Conservation (phyloP, 2,888 invertebrate genomes). For the Drosophila kuntzei region DNA sequence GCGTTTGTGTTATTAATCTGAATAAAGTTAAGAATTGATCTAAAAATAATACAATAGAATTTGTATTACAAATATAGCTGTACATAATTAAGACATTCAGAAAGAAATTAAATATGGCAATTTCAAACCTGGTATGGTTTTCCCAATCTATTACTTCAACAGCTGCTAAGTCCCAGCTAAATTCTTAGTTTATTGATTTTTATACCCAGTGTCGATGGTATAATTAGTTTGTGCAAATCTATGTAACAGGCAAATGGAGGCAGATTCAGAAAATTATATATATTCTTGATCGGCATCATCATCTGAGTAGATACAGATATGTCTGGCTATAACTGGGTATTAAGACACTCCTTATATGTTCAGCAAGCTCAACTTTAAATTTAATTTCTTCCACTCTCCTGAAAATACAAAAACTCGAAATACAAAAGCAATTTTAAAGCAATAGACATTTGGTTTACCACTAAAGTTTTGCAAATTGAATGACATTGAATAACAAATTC, state of each 20-base stretch:
- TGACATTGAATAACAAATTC: not conserved
- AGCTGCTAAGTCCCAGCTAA: constrained; percentile 18
- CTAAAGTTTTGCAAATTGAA: no score
- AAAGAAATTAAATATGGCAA: not conserved
- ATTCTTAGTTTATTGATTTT: constrained; percentile 1
- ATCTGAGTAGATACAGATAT: not conserved
- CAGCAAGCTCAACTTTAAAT: no score
- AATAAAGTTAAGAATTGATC: no score
- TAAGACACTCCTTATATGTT: no score
- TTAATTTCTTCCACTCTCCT: no score
- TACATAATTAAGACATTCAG: not conserved
- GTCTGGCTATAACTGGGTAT: not conserved
- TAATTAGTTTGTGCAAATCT: not conserved
- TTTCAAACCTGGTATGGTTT: not conserved
- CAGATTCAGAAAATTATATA: not conserved
- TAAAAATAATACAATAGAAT: not conserved
- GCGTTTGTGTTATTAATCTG: not conserved
- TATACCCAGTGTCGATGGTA: not conserved
- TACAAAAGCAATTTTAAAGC: no score
- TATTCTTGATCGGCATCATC: not conserved
- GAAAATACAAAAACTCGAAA: no score
- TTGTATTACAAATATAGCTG: not conserved
- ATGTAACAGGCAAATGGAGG: not conserved
- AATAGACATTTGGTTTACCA: no score
- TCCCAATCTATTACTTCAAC: not conserved